Evolutionary conservation across 1,140 invertebrate genomes (phyloP), one percentile per base, ranked within the genome.

Genomic region (Ooceraea biroi): DNA sequence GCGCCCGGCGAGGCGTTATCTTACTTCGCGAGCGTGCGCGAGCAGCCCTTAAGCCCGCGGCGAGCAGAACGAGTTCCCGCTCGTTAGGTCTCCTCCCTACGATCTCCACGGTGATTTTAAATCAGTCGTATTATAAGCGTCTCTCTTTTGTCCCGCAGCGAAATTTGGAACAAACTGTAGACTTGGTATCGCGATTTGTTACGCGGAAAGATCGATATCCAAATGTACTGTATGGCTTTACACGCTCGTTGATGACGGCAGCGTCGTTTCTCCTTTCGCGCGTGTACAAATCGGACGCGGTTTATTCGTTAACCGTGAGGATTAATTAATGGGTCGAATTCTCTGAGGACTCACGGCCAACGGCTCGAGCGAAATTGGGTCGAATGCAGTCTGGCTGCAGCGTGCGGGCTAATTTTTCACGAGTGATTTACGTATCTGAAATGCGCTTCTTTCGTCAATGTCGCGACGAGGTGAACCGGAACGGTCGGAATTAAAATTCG

Each of bases 381-480:
- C 76, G 65, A 27, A 68, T 69, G n/a, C n/a, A 58, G 36, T 68
- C 52, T 57, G 76, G 41, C 50, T 57, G 65, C n/a, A 41, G 76
- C 22, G 36, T 55, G 22, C 50, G 36, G 57, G 76, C 65, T 65
- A 80, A 80, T 80, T 80, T 80, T 80, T 80, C 65, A 80, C n/a
- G 27, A 25, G 76, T 58, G 76, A 80, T 80, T 77, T 80, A 80
- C 76, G 63, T 71, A 80, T 69, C 76, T 80, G 50, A 69, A 69
- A 69, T 71, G 65, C 65, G 69, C 65, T 80, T 69, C 65, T 80
- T 80, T 80, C 66, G 52, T 57, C 65, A 69, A 71, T 80, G 36
- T 78, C 76, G 63, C 65, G 46, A 52, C 50, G 50, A 57, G 66
- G 65, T 30, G 50, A 80, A 71, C 63, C 41, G 41, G 25, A 80